Evolutionary conservation across 2,888 invertebrate species (phyloP).

Genomic region (Drosophila planitibia): DNA sequence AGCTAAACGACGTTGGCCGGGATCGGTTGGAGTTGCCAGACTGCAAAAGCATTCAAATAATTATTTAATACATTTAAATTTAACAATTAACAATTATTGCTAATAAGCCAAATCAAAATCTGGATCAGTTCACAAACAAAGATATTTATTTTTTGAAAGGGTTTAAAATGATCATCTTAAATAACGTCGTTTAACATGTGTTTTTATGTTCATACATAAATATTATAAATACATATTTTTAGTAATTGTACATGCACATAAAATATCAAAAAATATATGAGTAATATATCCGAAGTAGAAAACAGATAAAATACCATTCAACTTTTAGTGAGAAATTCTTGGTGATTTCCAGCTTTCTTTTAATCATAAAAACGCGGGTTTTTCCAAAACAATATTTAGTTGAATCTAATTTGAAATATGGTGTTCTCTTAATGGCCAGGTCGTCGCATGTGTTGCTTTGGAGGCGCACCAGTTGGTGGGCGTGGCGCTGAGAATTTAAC

Average conservation of each 20-base stretch:
- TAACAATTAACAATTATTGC: background rate
- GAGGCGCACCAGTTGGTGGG: conserved; percentile 66
- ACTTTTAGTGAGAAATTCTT: background rate
- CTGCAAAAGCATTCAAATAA: background rate
- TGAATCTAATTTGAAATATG: conserved; percentile 8
- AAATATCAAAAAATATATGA: background rate
- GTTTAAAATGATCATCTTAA: background rate
- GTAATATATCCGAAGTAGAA: background rate
- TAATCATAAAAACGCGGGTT: background rate
- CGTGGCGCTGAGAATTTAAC: conserved; percentile 56
- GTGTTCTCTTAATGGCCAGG: conserved; percentile 62
- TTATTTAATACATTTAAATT: background rate
- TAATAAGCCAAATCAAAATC: background rate
- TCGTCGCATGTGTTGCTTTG: conserved; percentile 84
- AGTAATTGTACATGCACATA: background rate
- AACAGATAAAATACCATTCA: background rate
- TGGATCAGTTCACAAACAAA: background rate
- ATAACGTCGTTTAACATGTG: background rate
- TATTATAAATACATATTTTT: background rate
- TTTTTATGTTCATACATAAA: background rate
- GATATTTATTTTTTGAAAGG: background rate
- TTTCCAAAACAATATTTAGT: background rate
- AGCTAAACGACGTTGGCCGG: background rate
- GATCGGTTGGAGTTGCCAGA: background rate
- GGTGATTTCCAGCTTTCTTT: background rate